Evolutionary conservation across 2,888 invertebrate species (phyloP), one percentile per base, ranked within the genome.

Genomic region (Cataglyphis albicans): DNA sequence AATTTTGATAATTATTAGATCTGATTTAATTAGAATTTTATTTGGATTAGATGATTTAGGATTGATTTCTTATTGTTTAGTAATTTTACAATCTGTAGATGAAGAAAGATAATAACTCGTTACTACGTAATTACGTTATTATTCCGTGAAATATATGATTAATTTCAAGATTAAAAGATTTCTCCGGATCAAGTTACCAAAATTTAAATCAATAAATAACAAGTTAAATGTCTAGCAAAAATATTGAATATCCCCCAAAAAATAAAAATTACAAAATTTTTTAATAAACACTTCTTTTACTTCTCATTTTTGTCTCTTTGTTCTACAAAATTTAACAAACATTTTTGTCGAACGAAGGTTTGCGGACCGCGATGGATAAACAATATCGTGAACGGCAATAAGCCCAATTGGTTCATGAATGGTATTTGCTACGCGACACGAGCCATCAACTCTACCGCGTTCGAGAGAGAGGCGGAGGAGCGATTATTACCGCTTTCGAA

Each of bases 331-430:
- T 70, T 78, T 25, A 63, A 41, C 12, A 41, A 41, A n/a, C 15
- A 25, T 0, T 52, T 78, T 18, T 15, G 3, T 78, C 7, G 41
- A 44, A 70, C 83, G 57, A 25, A 95, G 95, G 93, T 95, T 29
- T 95, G 95, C 82, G 95, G 92, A 2, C 95, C 95, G 59, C 92
- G 94, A 44, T 95, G 95, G 95, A 92, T 90, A 59, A 91, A 92
- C 63, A 78, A 87, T 64, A 15, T 72, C 4, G 65, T 63, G 29
- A 70, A 57, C 15, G 21, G 7, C 5, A 82, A 78, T 48, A 57
- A 21, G 15, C 64, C 74, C 3, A 84, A 84, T 21, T 88, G 88
- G 84, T 87, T 80, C 25, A 91, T 93, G 88, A 90, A 91, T 67
- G 94, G 94, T 3, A 92, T 93, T 57, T 94, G 94, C 82, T 95